Percentiles rank a stretch among this genome's conserved stretches.
Conservation (phyloP, 64 coral and sea anemone species). For the Trachythela sp. region DNA sequence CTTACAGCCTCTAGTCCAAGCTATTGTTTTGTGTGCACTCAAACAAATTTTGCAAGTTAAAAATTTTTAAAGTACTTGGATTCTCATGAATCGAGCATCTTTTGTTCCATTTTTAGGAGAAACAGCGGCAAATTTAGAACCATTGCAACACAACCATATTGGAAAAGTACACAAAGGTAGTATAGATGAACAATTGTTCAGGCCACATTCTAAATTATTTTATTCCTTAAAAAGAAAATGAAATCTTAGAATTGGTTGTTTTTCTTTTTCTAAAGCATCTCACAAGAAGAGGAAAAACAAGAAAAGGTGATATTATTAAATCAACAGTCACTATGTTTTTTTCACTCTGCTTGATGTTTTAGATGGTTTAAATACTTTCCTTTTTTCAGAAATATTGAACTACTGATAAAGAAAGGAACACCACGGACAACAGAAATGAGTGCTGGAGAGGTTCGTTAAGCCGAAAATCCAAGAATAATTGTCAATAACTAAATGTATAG, state of each 20-base stretch:
- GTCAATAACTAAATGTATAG: neutral
- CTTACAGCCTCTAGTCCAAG: too few species aligned
- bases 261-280: constrained; percentile 29
- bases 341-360: neutral
- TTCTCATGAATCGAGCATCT: too few species aligned
- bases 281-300: constrained; percentile 80
- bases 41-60: too few species aligned
- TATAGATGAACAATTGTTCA: neutral
- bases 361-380: neutral
- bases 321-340: neutral
- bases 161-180: constrained; percentile 93
- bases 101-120: neutral
- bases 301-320: neutral
- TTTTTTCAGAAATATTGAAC: neutral
- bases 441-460: constrained; percentile 4
- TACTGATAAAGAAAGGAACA: neutral
- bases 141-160: constrained; percentile 68
- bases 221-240: neutral
- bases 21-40: too few species aligned
- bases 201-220: neutral
- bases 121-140: constrained; percentile 44
- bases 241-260: too few species aligned
- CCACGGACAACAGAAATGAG: neutral
- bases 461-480: neutral
- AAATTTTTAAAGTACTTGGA: too few species aligned